These are phyloP conservation scores for Mycalesis mineus DNA, from an alignment of 2,888 invertebrate species.

Conservation along the genomic window DNA sequence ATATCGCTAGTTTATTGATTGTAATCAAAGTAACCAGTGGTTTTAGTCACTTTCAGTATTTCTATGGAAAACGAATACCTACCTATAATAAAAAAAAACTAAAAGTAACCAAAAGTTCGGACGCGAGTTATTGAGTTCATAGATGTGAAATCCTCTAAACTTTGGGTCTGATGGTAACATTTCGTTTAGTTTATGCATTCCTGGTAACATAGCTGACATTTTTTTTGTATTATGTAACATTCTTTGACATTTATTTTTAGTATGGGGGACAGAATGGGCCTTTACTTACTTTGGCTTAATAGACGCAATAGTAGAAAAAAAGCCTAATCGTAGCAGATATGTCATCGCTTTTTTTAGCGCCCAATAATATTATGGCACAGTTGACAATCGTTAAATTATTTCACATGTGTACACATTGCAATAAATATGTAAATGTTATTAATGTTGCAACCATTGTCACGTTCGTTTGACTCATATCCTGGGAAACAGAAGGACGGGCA, in stretches of 20 bases:
- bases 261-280: too few species aligned
- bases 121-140: neutral
- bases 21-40: neutral
- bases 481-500: conserved; percentile 40
- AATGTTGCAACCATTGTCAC: conserved; percentile 29
- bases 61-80: too few species aligned
- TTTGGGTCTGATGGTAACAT: neutral
- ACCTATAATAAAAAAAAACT: too few species aligned
- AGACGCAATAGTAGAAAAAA: neutral
- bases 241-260: neutral
- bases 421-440: conserved; percentile 14
- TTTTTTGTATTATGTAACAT: conserved; percentile 10
- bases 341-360: too few species aligned
- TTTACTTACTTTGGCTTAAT: too few species aligned
- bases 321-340: neutral
- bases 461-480: conserved; percentile 61
- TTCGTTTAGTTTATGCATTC: conserved; percentile 36
- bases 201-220: conserved; percentile 57
- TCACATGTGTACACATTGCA: conserved; percentile 19
- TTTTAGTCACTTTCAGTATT: too few species aligned
- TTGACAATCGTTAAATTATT: neutral
- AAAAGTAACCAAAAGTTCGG: neutral
- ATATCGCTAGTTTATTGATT: neutral
- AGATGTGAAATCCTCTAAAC: neutral
- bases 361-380: too few species aligned